Evolutionary conservation across 1,140 invertebrate species (phyloP), one percentile per base, ranked within the genome.

Genomic region (Trichogramma pretiosum): DNA sequence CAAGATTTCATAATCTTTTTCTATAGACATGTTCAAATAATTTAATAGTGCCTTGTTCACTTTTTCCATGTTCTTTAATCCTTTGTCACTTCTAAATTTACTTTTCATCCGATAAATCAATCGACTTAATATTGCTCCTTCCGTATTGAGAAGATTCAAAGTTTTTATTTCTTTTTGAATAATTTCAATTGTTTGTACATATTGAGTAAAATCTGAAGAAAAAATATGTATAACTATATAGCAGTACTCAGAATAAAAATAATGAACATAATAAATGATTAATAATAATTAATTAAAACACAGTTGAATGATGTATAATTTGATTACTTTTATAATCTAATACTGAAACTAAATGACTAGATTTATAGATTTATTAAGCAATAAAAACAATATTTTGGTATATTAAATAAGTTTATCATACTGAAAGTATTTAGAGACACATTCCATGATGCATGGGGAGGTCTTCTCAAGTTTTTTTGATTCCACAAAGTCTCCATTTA

Each of bases 31-130:
- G 9, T 57, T 58, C 22, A 77, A 63, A 57, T 77, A 79, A 60
- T 73, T 77, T 13, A 73, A 58, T 28, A 81, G 53, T 3, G 74
- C 71, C 50, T 68, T 67, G 38, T 77, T 75, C 0, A 78, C 64
- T 61, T 76, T 78, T 55, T 70, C 74, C 56, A 80, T 75, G 46
- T 67, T 68, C 52, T 74, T 74, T 24, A 77, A 67, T 2, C 78
- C 78, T 48, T 78, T 79, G 46, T 79, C 78, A 52, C 63, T 69
- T 28, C 77, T 66, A 58, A 80, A 78, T 64, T 80, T 80, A 38
- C 67, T 73, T 54, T 78, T 77, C 67, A 76, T 77, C 52, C 77
- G 72, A 52, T 80, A 80, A 26, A 79, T 63, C 54, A 80, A 60
- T 52, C 77, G 65, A 36, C 75, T 77, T 14, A 78, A 54, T 35